Base-by-base conservation (phyloP, 1,140 invertebrate genomes). In the Agrilus planipennis region DNA sequence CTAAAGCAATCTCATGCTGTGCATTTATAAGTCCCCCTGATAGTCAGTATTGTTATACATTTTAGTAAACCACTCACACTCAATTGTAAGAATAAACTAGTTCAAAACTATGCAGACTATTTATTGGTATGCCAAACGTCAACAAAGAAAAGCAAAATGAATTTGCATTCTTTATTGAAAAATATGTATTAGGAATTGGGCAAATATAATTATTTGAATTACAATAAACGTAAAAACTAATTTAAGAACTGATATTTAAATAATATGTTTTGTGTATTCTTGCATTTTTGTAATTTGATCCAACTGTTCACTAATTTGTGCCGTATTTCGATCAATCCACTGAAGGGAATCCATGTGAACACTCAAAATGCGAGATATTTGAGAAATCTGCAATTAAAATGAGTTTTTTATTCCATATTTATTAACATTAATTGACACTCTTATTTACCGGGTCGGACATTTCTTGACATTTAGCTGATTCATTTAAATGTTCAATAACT, bases 261-360 rank as follows among this genome's bases (percentile, higher is more conserved):
- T n/a, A n/a, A n/a, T n/a, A n/a, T n/a, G n/a, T n/a, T n/a, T n/a
- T n/a, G n/a, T n/a, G n/a, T n/a, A n/a, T n/a, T 90, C 84, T 59
- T 88, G 82, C 52, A 86, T 76, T 50, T 85, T 81, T 28, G 79
- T 75, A 15, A 92, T 77, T 34, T 88, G 82, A 50, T 92, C 87
- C 25, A 91, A 72, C 55, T 83, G 80, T 14, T 76, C 75, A 31
- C 76, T 80, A 15, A 93, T 75, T 39, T 79, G 64, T 1, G 75
- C 70, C 2, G 81, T 81, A 29, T 78, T 80, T 41, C 79, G 72
- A 58, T 90, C 86, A 20, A 96, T 78, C 88, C 89, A 95, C 50
- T 94, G 88, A 49, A 97, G 69, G 0, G 89, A 91, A 44, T 91
- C 90, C 81, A 94, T 95, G 54, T 97, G 93, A 0, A 90, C 89